Evolutionary conservation across 2,797 vertebrate genomes (phyloP), one percentile per base, ranked within the genome.

Genomic region (Gallirallus australis): DNA sequence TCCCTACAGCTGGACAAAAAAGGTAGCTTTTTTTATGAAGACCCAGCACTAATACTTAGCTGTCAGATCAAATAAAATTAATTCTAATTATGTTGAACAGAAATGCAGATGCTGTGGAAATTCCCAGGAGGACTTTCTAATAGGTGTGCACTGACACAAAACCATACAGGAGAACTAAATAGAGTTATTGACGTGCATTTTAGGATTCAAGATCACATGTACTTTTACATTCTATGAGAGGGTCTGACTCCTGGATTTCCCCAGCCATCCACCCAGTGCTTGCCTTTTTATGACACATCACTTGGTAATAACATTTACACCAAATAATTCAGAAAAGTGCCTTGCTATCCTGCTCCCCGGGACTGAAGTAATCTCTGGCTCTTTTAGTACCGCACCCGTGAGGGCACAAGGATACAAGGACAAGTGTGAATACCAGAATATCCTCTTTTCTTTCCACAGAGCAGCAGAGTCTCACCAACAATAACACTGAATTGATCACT

Each of bases 41-140:
- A 53, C 23, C 89, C 65, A 81, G 35, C 47, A 33, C 40, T 91
- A 81, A 81, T 65, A 69, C 45, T 75, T 69, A 89, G 59, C 72
- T 93, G 87, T 86, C 93, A 84, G 73, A 91, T 93, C 84, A 93
- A 88, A 96, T 95, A 78, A 90, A 92, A 86, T 60, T 94, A 39
- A 63, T 91, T 94, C 27, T 66, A 90, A 94, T 94, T 93, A 83
- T 79, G 39, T 40, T 72, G 54, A 93, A 86, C 70, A 94, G 76
- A 91, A 94, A 91, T 85, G 82, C 65, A 94, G 89, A 92, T 93
- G 72, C 59, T 86, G 18, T 76, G 59, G 61, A 89, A 81, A 86
- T 68, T 93, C 79, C 53, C 65, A 47, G 50, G 82, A 72, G 57
- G n/a, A 28, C 35, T 92, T 86, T 53, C 24, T 81, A 64, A 86